Conservation (phyloP, 2,888 invertebrate species). For the Operophtera brumata region DNA sequence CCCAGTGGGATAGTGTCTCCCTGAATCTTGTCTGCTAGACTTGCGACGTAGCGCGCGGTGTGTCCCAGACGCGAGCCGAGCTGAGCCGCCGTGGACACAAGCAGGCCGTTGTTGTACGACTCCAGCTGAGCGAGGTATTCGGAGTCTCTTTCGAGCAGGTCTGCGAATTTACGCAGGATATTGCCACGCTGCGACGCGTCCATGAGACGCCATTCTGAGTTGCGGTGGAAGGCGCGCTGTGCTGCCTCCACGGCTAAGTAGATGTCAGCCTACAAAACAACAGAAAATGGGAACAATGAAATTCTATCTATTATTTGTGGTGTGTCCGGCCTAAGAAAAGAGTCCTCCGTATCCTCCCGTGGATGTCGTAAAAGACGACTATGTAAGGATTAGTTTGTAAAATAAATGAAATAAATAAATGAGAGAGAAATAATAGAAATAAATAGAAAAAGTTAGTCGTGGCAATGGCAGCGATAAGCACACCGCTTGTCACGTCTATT, state of each 20-base stretch:
- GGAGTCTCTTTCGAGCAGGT: slow-evolving; percentile 87
- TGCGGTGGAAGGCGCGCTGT: slow-evolving; percentile 84
- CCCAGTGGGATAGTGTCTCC: slow-evolving; percentile 74
- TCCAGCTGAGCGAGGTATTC: slow-evolving; percentile 90
- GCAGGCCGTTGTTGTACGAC: slow-evolving; percentile 94
- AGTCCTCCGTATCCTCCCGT: no score
- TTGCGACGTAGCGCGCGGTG: slow-evolving; percentile 89
- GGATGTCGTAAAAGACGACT: no score
- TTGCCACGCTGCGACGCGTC: slow-evolving; percentile 89
- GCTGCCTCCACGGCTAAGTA: slow-evolving; percentile 89
- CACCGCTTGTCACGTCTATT: no score
- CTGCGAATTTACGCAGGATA: slow-evolving; percentile 87
- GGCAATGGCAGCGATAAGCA: no score
- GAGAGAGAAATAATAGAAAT: no score
- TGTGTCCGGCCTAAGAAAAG: no score
- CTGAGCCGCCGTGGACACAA: slow-evolving; percentile 83
- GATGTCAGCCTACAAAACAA: slow-evolving; percentile 81
- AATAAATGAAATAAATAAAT: no score
- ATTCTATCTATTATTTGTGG: no score
- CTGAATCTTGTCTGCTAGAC: slow-evolving; percentile 93
- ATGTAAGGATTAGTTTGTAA: no score
- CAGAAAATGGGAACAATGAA: background rate
- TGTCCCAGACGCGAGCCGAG: slow-evolving; percentile 56
- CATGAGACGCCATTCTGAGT: slow-evolving; percentile 88
- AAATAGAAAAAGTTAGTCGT: no score